A percentile compares a stretch with the other conserved stretches of the same genome.
Conservation (phyloP, 2,113 vertebrate genomes). For the Trichechus manatus region DNA sequence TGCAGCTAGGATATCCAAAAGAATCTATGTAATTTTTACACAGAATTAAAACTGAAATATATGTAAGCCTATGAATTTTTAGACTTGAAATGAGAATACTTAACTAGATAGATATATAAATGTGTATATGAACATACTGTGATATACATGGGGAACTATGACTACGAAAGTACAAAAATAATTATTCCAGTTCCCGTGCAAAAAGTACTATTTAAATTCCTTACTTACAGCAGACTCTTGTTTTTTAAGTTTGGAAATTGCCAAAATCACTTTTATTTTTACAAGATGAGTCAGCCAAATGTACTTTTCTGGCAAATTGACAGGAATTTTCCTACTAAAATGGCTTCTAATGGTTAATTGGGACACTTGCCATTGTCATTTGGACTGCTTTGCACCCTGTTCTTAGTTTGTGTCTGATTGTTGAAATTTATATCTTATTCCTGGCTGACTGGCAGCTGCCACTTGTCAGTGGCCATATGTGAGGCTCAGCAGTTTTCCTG, state of each 20-base stretch:
- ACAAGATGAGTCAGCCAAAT: constrained; percentile 36
- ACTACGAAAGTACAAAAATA: constrained; percentile 65
- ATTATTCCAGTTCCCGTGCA: constrained; percentile 18
- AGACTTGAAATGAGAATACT: constrained; percentile 57
- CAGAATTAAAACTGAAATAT: constrained; percentile 65
- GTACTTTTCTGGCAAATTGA: background rate
- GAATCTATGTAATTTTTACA: constrained; percentile 40
- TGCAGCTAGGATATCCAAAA: constrained; percentile 34
- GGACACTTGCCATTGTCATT: background rate
- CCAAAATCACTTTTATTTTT: constrained; percentile 53
- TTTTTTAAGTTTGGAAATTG: constrained; percentile 14
- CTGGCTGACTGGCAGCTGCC: background rate
- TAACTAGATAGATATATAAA: constrained; percentile 62
- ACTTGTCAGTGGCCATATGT: background rate
- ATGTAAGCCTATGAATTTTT: constrained; percentile 62
- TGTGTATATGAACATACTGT: constrained; percentile 36
- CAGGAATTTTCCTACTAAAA: background rate
- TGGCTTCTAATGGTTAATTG: background rate
- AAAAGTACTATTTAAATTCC: constrained; percentile 54
- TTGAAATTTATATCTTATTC: background rate
- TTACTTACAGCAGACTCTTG: background rate
- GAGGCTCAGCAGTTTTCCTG: background rate
- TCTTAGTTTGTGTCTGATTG: background rate
- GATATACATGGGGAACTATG: constrained; percentile 34
- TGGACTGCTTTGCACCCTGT: background rate